Conservation (phyloP, 2,888 invertebrate genomes). For the Glyphotaelius pellucidus region DNA sequence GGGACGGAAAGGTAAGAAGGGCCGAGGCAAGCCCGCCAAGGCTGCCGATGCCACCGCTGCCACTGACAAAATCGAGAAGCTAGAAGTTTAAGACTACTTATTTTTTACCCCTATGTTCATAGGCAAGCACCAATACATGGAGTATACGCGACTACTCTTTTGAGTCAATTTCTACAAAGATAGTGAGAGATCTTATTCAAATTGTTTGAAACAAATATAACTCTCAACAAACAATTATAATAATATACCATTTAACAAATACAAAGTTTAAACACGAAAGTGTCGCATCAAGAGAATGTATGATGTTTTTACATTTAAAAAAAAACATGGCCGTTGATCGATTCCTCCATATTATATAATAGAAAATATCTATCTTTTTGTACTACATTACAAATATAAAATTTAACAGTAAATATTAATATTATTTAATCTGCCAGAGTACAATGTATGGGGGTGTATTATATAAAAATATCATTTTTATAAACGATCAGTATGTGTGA, state of each 20-base stretch:
- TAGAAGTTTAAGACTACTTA: constrained; percentile 60
- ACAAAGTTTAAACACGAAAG: not conserved
- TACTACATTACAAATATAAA: not conserved
- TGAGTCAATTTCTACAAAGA: not conserved
- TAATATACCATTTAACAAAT: not conserved
- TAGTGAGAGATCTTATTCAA: not conserved
- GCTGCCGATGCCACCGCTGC: constrained; percentile 54
- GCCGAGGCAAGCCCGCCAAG: constrained; percentile 57
- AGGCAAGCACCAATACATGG: constrained; percentile 21
- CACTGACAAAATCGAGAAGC: constrained; percentile 60
- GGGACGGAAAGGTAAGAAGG: constrained; percentile 61
- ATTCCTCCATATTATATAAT: not conserved
- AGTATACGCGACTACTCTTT: constrained; percentile 9
- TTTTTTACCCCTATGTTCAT: constrained; percentile 21
- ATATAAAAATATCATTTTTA: constrained; percentile 18
- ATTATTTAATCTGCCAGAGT: not conserved
- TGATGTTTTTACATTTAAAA: not conserved
- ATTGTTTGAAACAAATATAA: not conserved
- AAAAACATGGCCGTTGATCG: too few species aligned
- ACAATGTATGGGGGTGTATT: constrained; percentile 34
- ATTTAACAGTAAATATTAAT: not conserved
- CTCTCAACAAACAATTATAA: not conserved
- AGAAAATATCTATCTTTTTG: not conserved
- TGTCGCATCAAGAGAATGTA: not conserved
- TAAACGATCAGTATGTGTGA: constrained; percentile 11